These are phyloP conservation scores for Drosophila maculinotata DNA, from an alignment of 2,888 invertebrate genomes.

Conservation along the genomic window DNA sequence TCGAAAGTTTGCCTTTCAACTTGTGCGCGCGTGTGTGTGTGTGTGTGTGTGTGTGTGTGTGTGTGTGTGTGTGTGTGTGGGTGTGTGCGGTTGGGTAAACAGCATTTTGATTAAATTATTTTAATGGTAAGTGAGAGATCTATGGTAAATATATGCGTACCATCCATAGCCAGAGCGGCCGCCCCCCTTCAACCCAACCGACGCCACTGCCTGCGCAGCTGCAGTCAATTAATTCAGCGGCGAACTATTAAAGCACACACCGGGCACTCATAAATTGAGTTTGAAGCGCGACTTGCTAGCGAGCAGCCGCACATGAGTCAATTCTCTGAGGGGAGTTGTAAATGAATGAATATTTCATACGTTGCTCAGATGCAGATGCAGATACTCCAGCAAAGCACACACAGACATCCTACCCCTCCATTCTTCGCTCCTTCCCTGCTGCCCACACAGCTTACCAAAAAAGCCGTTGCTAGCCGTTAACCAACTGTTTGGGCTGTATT, in stretches of 20 bases:
- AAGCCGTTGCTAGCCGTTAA: constrained; percentile 28
- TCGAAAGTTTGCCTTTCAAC: constrained; percentile 64
- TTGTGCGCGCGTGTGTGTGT: constrained; percentile 7
- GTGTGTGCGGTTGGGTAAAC: constrained; percentile 49
- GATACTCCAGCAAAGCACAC: background rate
- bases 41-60: constrained; percentile 1
- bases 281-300: constrained; percentile 61
- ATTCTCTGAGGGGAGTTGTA: constrained; percentile 75
- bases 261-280: constrained; percentile 79
- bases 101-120: constrained; percentile 78
- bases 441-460: background rate
- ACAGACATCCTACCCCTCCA: background rate
- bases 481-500: constrained; percentile 43
- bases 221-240: constrained; percentile 80
- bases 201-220: constrained; percentile 35
- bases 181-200: background rate
- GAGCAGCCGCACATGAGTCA: constrained; percentile 64
- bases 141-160: constrained; percentile 69
- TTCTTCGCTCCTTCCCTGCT: background rate
- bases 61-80: background rate
- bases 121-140: constrained; percentile 76
- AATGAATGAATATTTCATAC: constrained; percentile 80
- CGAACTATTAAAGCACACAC: constrained; percentile 81
- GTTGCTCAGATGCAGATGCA: constrained; percentile 36
- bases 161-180: constrained; percentile 34